Conservation (phyloP, 2,797 vertebrate species). For the Helostoma temminkii region DNA sequence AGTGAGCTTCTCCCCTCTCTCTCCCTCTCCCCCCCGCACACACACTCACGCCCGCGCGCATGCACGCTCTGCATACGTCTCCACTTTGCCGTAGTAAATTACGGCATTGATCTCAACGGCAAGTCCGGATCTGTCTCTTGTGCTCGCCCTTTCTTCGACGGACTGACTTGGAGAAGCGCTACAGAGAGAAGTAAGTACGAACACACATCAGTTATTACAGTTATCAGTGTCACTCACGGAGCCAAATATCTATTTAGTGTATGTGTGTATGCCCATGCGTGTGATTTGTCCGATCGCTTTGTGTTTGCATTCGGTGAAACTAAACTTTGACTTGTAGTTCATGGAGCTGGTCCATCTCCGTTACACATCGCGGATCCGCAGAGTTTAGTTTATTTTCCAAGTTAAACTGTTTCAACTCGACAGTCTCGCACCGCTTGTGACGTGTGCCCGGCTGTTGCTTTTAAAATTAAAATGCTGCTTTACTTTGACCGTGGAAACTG, state of each 20-base stretch:
- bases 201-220: background rate
- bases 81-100: conserved; percentile 67
- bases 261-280: background rate
- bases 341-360: conserved; percentile 9
- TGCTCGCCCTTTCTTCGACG: conserved; percentile 63
- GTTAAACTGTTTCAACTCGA: background rate
- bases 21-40: background rate
- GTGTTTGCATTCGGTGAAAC: conserved; percentile 26
- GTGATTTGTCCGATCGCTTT: conserved; percentile 8
- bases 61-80: conserved; percentile 58
- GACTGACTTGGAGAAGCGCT: conserved; percentile 54
- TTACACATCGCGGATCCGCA: background rate
- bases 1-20: conserved; percentile 6
- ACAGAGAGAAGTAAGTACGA: conserved; percentile 59
- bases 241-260: background rate
- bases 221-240: background rate
- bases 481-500: background rate
- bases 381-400: conserved; percentile 17
- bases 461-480: background rate
- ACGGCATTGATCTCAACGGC: conserved; percentile 69
- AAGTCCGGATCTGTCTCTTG: conserved; percentile 62
- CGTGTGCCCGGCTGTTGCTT: background rate
- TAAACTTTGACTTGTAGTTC: conserved; percentile 38
- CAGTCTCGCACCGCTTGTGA: background rate
- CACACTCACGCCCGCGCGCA: conserved; percentile 38